These are phyloP conservation scores for Amazona vittata DNA, from an alignment of 2,113 vertebrate species.

Conservation along the genomic window DNA sequence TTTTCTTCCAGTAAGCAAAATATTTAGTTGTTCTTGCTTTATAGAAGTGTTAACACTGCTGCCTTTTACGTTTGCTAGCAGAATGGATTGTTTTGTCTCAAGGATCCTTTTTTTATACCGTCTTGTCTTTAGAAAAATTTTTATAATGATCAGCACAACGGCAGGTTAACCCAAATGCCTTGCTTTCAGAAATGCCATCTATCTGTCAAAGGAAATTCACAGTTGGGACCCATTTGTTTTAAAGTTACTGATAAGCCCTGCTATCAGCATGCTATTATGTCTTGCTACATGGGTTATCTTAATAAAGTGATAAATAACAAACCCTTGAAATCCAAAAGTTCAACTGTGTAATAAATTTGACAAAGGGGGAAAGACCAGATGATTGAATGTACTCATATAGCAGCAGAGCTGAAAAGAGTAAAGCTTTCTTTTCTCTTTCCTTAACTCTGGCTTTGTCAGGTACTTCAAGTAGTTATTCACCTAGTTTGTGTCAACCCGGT, in stretches of 20 bases:
- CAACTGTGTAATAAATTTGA: not conserved
- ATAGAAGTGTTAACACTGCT: not conserved
- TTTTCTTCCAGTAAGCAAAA: not conserved
- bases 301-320: slow-evolving; percentile 20
- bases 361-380: not conserved
- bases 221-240: slow-evolving; percentile 11
- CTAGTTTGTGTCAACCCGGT: not conserved
- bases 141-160: not conserved
- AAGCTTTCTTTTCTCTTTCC: not conserved
- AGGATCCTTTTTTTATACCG: not conserved
- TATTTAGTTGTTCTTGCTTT: not conserved
- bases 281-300: not conserved
- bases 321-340: not conserved
- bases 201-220: slow-evolving; percentile 50
- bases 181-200: slow-evolving; percentile 27
- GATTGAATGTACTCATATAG: not conserved
- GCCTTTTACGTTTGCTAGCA: not conserved
- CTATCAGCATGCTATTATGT: not conserved
- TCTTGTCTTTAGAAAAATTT: not conserved
- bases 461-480: not conserved
- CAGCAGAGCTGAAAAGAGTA: not conserved
- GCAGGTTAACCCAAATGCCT: not conserved
- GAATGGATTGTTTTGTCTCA: not conserved
- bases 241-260: slow-evolving; percentile 19
- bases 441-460: not conserved